Evolutionary conservation across 2,797 vertebrate genomes (phyloP).

Genomic region (Danio albolineatus): DNA sequence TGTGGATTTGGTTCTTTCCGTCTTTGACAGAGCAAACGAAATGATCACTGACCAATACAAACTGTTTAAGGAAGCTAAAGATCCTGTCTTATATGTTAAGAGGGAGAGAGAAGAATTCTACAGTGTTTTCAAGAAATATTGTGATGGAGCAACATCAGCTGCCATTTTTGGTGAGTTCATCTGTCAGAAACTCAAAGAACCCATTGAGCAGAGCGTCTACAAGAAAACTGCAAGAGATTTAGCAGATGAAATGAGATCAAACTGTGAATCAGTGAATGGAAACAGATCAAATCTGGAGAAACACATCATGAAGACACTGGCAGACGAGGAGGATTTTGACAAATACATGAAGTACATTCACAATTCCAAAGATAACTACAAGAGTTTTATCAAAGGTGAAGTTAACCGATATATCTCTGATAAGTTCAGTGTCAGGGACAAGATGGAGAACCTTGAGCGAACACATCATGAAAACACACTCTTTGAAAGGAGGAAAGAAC

Average conservation of each 20-base stretch:
- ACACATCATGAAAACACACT: conserved; percentile 55
- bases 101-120: conserved; percentile 69
- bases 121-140: conserved; percentile 71
- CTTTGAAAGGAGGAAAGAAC: conserved; percentile 57
- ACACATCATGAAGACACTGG: no score
- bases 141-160: conserved; percentile 64
- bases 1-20: conserved; percentile 29
- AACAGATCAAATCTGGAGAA: no score
- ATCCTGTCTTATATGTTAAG: conserved; percentile 58
- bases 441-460: no score
- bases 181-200: conserved; percentile 64
- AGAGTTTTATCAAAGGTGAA: no score
- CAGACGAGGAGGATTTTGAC: no score
- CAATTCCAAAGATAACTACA: no score
- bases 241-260: conserved; percentile 54
- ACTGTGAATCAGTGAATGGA: conserved; percentile 38
- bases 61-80: conserved; percentile 58
- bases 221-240: conserved; percentile 55
- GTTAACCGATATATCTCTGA: no score
- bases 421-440: no score
- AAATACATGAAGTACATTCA: no score
- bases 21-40: conserved; percentile 27
- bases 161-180: conserved; percentile 66
- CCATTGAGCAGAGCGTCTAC: conserved; percentile 41
- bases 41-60: conserved; percentile 45